These are phyloP conservation scores for Brachionus plicatilis DNA, from an alignment of 1,140 invertebrate genomes.

Conservation along the genomic window DNA sequence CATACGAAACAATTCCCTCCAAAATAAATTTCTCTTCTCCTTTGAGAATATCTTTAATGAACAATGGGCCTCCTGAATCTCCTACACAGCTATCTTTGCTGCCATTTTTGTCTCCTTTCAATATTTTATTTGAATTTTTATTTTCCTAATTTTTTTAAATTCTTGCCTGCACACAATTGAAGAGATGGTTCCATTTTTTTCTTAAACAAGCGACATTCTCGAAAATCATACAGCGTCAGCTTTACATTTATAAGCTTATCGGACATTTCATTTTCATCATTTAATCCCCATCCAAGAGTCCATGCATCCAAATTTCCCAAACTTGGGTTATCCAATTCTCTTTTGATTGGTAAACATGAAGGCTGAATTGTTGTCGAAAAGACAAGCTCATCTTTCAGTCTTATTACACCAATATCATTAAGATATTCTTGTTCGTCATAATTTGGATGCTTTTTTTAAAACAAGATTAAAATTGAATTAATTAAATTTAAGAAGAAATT, in stretches of 20 bases:
- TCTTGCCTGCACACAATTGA: neutral
- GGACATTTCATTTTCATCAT: neutral
- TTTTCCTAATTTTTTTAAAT: neutral
- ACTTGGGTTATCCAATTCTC: neutral
- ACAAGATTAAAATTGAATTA: neutral
- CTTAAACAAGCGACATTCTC: neutral
- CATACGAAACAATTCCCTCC: neutral
- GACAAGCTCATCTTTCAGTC: neutral
- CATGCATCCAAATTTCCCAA: neutral
- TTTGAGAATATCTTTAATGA: neutral
- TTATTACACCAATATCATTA: slow-evolving; percentile 1
- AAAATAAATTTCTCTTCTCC: neutral
- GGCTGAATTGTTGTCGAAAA: neutral
- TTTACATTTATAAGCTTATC: neutral
- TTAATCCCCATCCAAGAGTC: neutral
- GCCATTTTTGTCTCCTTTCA: neutral
- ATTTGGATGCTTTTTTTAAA: slow-evolving; percentile 6
- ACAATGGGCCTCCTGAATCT: neutral
- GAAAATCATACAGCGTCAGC: neutral
- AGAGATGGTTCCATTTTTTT: neutral
- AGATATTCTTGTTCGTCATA: neutral
- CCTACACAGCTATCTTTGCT: neutral
- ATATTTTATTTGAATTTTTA: neutral
- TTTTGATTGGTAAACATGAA: neutral
- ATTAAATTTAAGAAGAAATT: neutral